These are phyloP conservation scores for Petrocephalus zakoni DNA, from an alignment of 2,113 vertebrate genomes.

Conservation along the genomic window DNA sequence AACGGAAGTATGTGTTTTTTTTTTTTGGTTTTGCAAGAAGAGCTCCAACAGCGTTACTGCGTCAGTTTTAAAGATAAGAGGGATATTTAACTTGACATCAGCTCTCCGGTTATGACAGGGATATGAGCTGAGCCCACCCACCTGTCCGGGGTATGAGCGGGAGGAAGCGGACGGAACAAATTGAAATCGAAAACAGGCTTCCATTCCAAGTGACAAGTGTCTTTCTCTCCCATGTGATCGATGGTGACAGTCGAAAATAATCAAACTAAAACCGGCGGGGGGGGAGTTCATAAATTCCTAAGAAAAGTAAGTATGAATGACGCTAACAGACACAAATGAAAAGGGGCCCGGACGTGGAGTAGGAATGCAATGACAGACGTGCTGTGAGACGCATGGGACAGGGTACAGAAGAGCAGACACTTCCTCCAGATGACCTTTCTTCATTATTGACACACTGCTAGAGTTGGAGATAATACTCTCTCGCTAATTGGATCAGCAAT, in stretches of 20 bases:
- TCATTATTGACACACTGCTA: neutral
- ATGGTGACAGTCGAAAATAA: constrained; percentile 9
- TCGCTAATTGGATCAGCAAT: neutral
- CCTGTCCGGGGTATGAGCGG: neutral
- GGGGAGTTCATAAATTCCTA: neutral
- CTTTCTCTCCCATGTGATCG: neutral
- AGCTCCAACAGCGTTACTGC: neutral
- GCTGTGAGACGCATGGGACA: neutral
- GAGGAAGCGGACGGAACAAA: neutral
- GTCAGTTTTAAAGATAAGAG: neutral
- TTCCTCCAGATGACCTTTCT: neutral
- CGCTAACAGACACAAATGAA: neutral
- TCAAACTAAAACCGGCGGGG: neutral
- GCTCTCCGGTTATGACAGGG: constrained; percentile 9
- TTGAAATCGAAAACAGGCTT: neutral
- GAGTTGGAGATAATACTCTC: neutral
- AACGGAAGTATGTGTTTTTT: neutral
- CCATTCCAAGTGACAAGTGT: neutral
- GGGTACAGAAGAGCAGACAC: neutral
- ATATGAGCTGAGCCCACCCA: neutral
- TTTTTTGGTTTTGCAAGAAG: neutral
- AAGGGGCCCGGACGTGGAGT: neutral
- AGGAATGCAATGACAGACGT: neutral
- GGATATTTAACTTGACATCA: neutral
- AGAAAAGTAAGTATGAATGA: constrained; percentile 4